Evolutionary conservation across 2,113 vertebrate species (phyloP).

Genomic region (Gracilinanus agilis): DNA sequence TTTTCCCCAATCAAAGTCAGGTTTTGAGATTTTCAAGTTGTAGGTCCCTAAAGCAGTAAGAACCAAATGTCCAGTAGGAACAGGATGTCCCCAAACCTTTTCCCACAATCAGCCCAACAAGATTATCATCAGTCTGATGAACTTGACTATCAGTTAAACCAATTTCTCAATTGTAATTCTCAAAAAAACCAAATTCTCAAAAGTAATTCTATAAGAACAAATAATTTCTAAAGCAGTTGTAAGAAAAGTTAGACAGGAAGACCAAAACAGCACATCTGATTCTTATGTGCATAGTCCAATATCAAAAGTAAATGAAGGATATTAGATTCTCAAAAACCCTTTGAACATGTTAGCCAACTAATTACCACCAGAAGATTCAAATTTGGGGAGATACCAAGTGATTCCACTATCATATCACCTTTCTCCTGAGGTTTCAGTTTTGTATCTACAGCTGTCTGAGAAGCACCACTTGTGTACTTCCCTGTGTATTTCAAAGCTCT

Average conservation of each 20-base stretch:
- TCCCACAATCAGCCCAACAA: background rate
- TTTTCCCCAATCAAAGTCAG: too few species aligned
- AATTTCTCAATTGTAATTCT: too few species aligned
- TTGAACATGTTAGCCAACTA: background rate
- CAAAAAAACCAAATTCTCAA: too few species aligned
- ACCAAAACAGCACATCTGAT: background rate
- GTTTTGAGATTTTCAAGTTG: too few species aligned
- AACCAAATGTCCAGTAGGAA: background rate
- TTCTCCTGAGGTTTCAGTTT: background rate
- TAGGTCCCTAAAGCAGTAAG: background rate
- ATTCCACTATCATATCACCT: background rate
- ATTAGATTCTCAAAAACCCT: background rate
- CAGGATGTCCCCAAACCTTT: background rate
- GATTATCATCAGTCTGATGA: background rate
- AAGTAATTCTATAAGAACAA: background rate
- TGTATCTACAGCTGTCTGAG: background rate
- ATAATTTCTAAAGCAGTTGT: background rate
- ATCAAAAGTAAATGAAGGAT: background rate
- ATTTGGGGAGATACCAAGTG: background rate
- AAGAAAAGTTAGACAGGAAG: background rate
- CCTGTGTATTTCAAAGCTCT: background rate
- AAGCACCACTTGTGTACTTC: background rate
- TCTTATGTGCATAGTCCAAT: background rate
- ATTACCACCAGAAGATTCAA: background rate
- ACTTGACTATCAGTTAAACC: background rate